Evolutionary conservation across 2,113 vertebrate species (phyloP).

Genomic region (Manacus vitellinus): DNA sequence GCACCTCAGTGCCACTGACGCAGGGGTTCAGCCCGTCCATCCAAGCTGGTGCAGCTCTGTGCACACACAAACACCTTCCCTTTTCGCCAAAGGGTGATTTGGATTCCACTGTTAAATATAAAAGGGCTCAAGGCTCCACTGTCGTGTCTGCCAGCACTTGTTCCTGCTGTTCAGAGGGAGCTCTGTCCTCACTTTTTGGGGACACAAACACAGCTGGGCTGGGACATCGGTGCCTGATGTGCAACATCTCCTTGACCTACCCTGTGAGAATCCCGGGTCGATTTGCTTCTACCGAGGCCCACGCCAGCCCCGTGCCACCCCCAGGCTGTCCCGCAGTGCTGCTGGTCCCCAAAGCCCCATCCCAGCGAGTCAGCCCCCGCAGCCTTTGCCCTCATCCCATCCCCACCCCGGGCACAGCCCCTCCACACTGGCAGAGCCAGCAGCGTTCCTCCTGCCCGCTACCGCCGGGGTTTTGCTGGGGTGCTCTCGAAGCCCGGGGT

Average conservation of each 20-base stretch:
- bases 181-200: background rate
- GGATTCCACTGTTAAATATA: background rate
- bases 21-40: background rate
- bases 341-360: background rate
- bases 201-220: background rate
- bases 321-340: fast-evolving
- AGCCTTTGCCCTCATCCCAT: background rate
- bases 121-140: background rate
- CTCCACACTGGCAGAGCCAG: fast-evolving
- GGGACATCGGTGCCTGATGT: fast-evolving
- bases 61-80: background rate
- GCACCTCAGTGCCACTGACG: fast-evolving
- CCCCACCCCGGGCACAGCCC: background rate
- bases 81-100: fast-evolving
- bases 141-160: fast-evolving
- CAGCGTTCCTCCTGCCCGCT: background rate
- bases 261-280: background rate
- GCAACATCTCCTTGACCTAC: background rate
- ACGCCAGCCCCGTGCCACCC: fast-evolving
- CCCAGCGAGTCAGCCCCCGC: fast-evolving
- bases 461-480: background rate
- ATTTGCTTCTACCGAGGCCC: fast-evolving
- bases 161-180: background rate
- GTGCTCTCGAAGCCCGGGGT: fast-evolving
- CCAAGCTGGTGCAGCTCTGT: background rate